phyloP scores from a whole-genome alignment of 2,797 vertebrate species.

The Sciurus vulgaris region DNA sequence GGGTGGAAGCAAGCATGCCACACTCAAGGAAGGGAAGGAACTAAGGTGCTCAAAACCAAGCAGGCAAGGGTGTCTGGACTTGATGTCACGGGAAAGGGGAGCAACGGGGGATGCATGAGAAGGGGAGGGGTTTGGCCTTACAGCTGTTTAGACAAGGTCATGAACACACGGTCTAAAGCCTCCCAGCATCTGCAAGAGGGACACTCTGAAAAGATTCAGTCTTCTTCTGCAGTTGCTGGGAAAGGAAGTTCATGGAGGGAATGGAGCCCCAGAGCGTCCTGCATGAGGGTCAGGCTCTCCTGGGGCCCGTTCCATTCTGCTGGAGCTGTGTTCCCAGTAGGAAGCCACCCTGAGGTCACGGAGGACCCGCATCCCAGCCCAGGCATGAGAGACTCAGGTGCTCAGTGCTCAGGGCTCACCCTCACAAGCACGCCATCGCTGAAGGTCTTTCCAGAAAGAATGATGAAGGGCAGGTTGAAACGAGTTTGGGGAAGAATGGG shows the following conservation, averaged over 20 bases:
- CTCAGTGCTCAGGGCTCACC: not conserved
- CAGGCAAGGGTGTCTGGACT: not conserved
- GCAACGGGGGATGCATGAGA: accelerated
- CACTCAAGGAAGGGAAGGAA: not conserved
- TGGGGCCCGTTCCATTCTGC: accelerated
- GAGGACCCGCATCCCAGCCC: not conserved
- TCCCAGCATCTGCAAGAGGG: not conserved
- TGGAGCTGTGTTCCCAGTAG: not conserved
- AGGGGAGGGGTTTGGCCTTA: not conserved
- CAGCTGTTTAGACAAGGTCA: not conserved
- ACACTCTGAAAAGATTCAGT: not conserved
- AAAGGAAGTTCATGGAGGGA: not conserved
- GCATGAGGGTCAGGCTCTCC: accelerated
- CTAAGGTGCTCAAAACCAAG: not conserved
- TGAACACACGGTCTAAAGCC: not conserved
- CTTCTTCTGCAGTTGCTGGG: not conserved
- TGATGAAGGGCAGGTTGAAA: not conserved
- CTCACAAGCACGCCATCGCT: not conserved
- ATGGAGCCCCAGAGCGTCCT: not conserved
- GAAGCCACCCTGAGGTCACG: not conserved
- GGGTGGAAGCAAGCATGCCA: not conserved
- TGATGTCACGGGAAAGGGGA: accelerated
- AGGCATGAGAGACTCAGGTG: not conserved
- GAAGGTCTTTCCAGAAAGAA: not conserved
- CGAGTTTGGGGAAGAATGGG: not conserved